Conservation (phyloP, 2,797 vertebrate species). For the Anguilla pacifica region DNA sequence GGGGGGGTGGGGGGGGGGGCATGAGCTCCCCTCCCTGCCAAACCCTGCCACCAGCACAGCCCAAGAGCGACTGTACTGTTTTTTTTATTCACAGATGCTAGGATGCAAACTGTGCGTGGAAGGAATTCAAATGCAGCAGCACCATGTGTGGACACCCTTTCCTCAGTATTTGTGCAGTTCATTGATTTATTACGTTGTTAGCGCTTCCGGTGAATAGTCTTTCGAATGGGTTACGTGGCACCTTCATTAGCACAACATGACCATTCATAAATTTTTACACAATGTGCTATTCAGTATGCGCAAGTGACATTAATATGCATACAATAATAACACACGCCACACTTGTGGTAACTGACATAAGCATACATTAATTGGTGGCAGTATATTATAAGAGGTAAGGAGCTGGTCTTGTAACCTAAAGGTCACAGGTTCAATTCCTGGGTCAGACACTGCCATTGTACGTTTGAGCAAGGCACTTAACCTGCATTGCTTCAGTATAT, state of each 20-base stretch:
- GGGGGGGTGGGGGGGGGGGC: too few relatives aligned
- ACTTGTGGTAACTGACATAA: not conserved
- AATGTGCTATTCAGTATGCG: not conserved
- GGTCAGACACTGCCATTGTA: too few relatives aligned
- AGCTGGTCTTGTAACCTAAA: too few relatives aligned
- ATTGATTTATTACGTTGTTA: not conserved
- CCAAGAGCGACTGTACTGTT: not conserved
- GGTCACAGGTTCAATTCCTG: too few relatives aligned
- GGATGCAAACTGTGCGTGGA: not conserved
- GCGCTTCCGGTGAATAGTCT: not conserved
- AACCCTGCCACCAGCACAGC: not conserved
- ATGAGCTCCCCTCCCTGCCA: not conserved
- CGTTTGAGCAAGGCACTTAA: too few relatives aligned
- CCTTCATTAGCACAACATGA: not conserved
- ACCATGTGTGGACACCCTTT: too few relatives aligned
- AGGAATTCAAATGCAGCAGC: not conserved
- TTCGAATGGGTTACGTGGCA: not conserved
- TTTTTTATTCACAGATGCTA: not conserved
- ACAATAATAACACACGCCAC: not conserved
- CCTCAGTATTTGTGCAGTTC: not conserved
- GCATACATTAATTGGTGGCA: not conserved
- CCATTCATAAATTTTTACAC: not conserved
- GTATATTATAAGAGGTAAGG: too few relatives aligned
- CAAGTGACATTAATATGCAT: not conserved
- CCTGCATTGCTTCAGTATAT: too few relatives aligned